Evolutionary conservation across 92 coral and sea anemone genomes (phyloP), one percentile per base, ranked within the genome.

Genomic region (Palythoa heliodiscus): DNA sequence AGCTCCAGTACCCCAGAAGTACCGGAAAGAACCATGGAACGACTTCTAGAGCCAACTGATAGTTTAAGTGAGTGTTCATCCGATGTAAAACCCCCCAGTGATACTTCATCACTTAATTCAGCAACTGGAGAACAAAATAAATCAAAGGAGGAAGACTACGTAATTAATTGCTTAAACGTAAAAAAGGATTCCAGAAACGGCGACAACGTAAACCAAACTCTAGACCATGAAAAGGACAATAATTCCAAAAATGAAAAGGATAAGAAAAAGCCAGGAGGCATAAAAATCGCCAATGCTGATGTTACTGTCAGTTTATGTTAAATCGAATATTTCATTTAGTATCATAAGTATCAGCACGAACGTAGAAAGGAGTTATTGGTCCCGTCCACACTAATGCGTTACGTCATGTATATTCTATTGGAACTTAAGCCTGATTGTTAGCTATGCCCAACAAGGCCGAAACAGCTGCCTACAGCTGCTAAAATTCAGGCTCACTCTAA

Each of bases 1-100:
- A 64, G 71, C 72, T 78, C 37, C 19, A 35, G 83, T 20, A 37
- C 35, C 37, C 69, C 69, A 11, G 82, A 77, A 57, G 69, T 77
- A 13, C 82, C 70, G 19, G 69, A 55, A 57, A 57, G 82, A 63
- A 77, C 82, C 17, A 29, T 15, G 19, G 68, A 55, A 19, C 69
- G 82, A 35, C 20, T 54, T 38, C 7, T 25, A 10, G 47, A 61
- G 35, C 70, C 83, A 5, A 0, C 11, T 19, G 58, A 38, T 11
- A 43, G 1, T 14, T 60, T 19, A 61, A 64, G 29, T 38, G 54
- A 78, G 15, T 22, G 25, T 14, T 8, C 22, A 1, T 3, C 67
- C 52, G 24, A 77, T 3, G 48, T 63, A 23, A 52, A 53, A 14
- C 43, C 37, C 7, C 17, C 52, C 23, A 76, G 22, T 52, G 81